phyloP scores from a whole-genome alignment of 2,797 vertebrate species.

The Aulostomus chinensis region DNA sequence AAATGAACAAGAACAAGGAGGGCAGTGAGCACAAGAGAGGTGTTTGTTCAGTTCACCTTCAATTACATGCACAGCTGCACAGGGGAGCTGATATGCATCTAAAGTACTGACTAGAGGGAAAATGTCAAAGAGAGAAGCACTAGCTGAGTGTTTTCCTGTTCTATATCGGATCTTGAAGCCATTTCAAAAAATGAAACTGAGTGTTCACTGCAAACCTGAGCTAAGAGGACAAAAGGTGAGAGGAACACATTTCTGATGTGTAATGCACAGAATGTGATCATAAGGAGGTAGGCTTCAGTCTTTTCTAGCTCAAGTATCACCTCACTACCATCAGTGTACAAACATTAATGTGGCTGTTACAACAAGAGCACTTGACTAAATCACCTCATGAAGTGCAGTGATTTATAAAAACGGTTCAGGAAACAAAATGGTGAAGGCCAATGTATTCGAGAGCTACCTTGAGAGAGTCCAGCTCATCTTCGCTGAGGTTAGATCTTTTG shows the following conservation, averaged over 20 bases:
- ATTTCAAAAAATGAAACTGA: slow-evolving; percentile 25
- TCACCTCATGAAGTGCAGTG: slow-evolving; percentile 6
- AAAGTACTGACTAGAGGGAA: slow-evolving; percentile 5
- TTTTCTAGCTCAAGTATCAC: slow-evolving; percentile 7
- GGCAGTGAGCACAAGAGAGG: background rate
- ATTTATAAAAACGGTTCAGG: too few species aligned
- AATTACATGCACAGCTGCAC: slow-evolving; percentile 34
- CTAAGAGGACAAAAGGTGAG: slow-evolving; percentile 35
- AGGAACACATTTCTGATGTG: slow-evolving; percentile 13
- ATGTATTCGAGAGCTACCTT: slow-evolving; percentile 77
- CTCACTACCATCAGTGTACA: slow-evolving; percentile 3
- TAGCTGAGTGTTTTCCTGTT: slow-evolving; percentile 13
- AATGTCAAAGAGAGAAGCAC: slow-evolving; percentile 9
- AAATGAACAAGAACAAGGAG: slow-evolving; percentile 7
- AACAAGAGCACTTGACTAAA: slow-evolving; percentile 18
- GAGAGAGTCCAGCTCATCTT: slow-evolving; percentile 91
- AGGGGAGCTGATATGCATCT: slow-evolving; percentile 21
- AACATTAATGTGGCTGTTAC: slow-evolving; percentile 5
- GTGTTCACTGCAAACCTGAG: slow-evolving; percentile 12
- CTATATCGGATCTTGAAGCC: slow-evolving; percentile 11
- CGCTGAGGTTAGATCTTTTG: slow-evolving; percentile 87
- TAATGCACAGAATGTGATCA: slow-evolving; percentile 19
- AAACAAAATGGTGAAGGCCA: background rate
- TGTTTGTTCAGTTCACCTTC: slow-evolving; percentile 11
- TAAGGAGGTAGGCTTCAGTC: background rate